Percentiles rank a stretch among this genome's conserved stretches.
phyloP scores from a whole-genome alignment of 2,797 vertebrate genomes.

The Glyptemys insculpta region DNA sequence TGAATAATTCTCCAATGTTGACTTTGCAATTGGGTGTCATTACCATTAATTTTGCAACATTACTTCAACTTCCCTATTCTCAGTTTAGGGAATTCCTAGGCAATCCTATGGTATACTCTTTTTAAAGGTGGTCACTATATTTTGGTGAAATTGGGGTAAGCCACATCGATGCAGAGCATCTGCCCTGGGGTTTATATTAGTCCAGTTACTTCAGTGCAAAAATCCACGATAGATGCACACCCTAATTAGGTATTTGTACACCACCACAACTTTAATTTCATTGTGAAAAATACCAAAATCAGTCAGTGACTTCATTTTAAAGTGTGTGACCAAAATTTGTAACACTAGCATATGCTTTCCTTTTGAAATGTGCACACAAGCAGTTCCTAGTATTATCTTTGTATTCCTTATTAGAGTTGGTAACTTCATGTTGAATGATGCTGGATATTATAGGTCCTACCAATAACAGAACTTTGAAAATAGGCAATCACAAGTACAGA shows the following conservation, averaged over 20 bases:
- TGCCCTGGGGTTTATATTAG: rapidly evolving
- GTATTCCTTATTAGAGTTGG: not conserved
- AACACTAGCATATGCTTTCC: conserved; percentile 28
- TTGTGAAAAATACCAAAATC: conserved; percentile 8
- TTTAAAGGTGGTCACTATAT: not conserved
- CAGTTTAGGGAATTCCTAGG: not conserved
- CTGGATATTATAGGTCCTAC: conserved; percentile 26
- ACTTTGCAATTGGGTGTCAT: rapidly evolving
- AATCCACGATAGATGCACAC: not conserved
- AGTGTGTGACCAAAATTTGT: not conserved
- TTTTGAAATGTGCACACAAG: not conserved
- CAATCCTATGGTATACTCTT: rapidly evolving
- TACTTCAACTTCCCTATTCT: not conserved
- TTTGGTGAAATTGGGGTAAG: not conserved
- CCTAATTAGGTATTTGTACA: conserved; percentile 4
- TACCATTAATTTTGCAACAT: not conserved
- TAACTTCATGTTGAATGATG: not conserved
- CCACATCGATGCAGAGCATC: not conserved
- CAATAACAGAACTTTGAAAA: not conserved
- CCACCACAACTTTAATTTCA: not conserved
- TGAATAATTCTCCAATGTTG: not conserved
- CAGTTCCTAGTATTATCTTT: conserved; percentile 22
- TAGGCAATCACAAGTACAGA: conserved; percentile 40
- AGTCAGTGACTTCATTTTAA: not conserved
- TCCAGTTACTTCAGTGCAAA: not conserved